Evolutionary conservation across 2,888 invertebrate genomes (phyloP), one percentile per base, ranked within the genome.

Genomic region (Heliconius ismenius): DNA sequence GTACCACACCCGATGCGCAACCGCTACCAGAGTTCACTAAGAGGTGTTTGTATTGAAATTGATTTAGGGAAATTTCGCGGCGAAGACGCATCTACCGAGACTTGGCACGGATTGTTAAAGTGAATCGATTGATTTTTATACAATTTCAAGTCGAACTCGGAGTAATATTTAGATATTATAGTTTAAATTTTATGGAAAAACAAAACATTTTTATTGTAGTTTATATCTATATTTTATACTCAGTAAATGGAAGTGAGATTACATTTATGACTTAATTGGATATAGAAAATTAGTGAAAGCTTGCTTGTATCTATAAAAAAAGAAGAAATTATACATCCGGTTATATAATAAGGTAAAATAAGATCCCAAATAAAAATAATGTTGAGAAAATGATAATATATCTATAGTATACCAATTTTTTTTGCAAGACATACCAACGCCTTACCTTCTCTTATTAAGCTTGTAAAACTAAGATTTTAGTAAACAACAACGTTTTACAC

Each of bases 31-130:
- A 92, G 91, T 92, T 92, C 91, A 89, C 92, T 91, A 92, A 92
- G 92, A 93, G 92, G 92, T 92, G 93, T 93, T 93, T 93, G 92
- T 92, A 92, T 91, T 91, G 92, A 92, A 93, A 92, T 93, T 92
- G 92, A 93, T 92, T 93, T 92, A 92, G 92, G 92, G 89, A 92
- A 92, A 93, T 93, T 92, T 89, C 83, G 86, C 86, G 87, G 88
- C 83, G 87, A 91, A 89, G 92, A 90, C 90, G 89, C 87, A 86
- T 87, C 87, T 86, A 82, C 86, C 83, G 84, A 85, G 86, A 86
- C 86, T 85, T 85, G 83, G 83, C 84, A 84, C 82, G 81, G 84
- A 85, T 87, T 87, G 88, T 90, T 89, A 89, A 87, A 90, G 84
- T 81, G 86, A 88, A 88, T 84, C 85, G 84, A 88, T 87, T 87